Percentiles rank a stretch among this genome's conserved stretches.
These are phyloP conservation scores for Peribatodes rhomboidaria DNA, from an alignment of 2,888 invertebrate genomes.

Conservation along the genomic window DNA sequence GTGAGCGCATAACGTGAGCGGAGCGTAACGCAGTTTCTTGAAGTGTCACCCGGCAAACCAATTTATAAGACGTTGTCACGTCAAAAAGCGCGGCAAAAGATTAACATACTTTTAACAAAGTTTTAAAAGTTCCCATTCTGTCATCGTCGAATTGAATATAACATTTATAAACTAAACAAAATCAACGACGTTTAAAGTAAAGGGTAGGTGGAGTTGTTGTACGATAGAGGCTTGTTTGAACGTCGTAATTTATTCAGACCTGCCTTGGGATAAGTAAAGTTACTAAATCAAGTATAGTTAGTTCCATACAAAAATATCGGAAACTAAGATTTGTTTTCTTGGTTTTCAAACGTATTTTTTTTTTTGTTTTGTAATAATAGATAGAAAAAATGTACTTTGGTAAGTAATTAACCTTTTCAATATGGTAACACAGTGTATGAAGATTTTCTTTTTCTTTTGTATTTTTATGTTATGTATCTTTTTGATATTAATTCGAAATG, in stretches of 20 bases:
- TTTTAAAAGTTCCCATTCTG: conserved; percentile 18
- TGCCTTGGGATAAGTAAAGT: not conserved
- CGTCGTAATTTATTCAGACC: conserved; percentile 4
- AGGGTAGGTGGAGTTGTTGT: conserved; percentile 9
- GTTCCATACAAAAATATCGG: too few relatives aligned
- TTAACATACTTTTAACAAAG: conserved; percentile 24
- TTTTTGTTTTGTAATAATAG: too few relatives aligned
- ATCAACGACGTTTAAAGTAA: conserved; percentile 49
- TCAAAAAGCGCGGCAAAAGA: conserved; percentile 15
- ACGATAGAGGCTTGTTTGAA: not conserved
- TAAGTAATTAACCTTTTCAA: too few relatives aligned
- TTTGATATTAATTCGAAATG: not conserved
- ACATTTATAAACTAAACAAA: conserved; percentile 56
- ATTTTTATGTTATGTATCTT: not conserved
- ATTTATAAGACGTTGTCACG: too few relatives aligned
- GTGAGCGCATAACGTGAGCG: too few relatives aligned
- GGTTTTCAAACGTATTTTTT: too few relatives aligned
- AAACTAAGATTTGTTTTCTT: too few relatives aligned
- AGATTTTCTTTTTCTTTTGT: not conserved
- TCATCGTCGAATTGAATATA: conserved; percentile 35
- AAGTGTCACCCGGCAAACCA: too few relatives aligned
- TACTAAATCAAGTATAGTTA: not conserved
- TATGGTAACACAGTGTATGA: not conserved
- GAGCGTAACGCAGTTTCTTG: too few relatives aligned
- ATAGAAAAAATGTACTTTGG: too few relatives aligned